Base-by-base conservation (phyloP, 2,888 invertebrate species). In the Melanophora roralis region DNA sequence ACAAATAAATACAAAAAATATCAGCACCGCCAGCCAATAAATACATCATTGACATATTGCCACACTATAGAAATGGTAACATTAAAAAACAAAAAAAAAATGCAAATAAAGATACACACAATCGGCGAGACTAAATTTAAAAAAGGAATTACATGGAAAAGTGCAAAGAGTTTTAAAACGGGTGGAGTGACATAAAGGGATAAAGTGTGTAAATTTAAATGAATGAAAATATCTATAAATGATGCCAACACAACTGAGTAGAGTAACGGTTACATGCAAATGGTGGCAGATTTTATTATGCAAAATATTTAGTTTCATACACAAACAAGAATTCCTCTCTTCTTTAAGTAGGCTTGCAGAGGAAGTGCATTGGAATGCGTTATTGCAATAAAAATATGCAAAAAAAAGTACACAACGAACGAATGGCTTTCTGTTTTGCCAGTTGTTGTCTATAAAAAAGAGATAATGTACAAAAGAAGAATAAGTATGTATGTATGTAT, bases 31-130 rank as follows among this genome's bases (percentile, higher is more conserved):
- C 77, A 78, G 72, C n/a, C n/a, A n/a, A n/a, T n/a, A n/a, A n/a
- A n/a, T 67, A 78, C 78, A 67, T 78, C 78, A 78, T 78, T 78
- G 78, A 78, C 78, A 73, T 78, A 78, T 68, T 78, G 78, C 78
- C 73, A 78, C 73, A 73, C 62, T 49, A 51, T 60, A n/a, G n/a
- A n/a, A n/a, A 78, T 38, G 34, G 40, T 19, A 51, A 38, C 9
- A 16, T 45, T 11, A 53, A 16, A 55, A 23, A 45, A 60, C 47
- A 7, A 57, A 47, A 57, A 7, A 57, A 47, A 57, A 49, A 47
- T 40, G 59, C n/a, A 38, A 36, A 11, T 21, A 23, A 49, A 34
- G 12, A 55, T 32, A 11, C 23, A 11, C 53, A 59, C 51, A 11
- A 36, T n/a, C n/a, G n/a, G n/a, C n/a, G n/a, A n/a, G n/a, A n/a